Evolutionary conservation across 37 sponge, comb jelly and placozoan species (phyloP).

Genomic region (Chondrosia reniformis): DNA sequence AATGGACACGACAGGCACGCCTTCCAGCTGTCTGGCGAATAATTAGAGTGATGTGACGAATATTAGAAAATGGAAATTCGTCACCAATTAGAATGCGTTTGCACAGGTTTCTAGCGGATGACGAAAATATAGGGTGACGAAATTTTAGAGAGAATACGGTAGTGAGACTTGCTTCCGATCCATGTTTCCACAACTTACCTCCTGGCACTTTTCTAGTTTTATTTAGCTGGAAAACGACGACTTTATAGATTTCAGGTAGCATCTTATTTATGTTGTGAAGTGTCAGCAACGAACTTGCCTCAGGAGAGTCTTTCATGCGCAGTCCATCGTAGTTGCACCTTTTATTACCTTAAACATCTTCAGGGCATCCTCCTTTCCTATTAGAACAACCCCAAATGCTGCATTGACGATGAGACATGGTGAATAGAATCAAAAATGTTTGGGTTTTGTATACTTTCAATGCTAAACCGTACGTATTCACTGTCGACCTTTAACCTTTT

Average conservation of each 20-base stretch:
- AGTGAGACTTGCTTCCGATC: constrained; percentile 15
- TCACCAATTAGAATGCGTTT: too few relatives aligned
- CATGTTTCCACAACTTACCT: not conserved
- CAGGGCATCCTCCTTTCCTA: constrained; percentile 30
- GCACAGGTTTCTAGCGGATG: too few relatives aligned
- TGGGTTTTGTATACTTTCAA: not conserved
- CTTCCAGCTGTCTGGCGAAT: too few relatives aligned
- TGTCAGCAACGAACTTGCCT: not conserved
- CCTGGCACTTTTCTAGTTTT: not conserved
- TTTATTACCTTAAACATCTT: constrained; percentile 15
- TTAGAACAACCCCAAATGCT: constrained; percentile 31
- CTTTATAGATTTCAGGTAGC: not conserved
- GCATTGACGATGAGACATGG: constrained; percentile 26
- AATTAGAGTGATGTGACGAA: too few relatives aligned
- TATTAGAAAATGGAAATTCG: too few relatives aligned
- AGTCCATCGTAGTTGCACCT: not conserved
- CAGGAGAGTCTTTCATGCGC: not conserved
- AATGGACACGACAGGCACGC: too few relatives aligned
- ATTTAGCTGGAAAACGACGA: not conserved
- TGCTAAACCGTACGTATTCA: not conserved
- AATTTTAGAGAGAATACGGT: too few relatives aligned
- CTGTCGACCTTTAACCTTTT: not conserved
- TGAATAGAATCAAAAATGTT: not conserved
- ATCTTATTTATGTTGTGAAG: constrained; percentile 13
- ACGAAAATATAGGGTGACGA: too few relatives aligned